Evolutionary conservation across 2,888 invertebrate genomes (phyloP), one percentile per base, ranked within the genome.

Genomic region (Choristoneura rosaceana): DNA sequence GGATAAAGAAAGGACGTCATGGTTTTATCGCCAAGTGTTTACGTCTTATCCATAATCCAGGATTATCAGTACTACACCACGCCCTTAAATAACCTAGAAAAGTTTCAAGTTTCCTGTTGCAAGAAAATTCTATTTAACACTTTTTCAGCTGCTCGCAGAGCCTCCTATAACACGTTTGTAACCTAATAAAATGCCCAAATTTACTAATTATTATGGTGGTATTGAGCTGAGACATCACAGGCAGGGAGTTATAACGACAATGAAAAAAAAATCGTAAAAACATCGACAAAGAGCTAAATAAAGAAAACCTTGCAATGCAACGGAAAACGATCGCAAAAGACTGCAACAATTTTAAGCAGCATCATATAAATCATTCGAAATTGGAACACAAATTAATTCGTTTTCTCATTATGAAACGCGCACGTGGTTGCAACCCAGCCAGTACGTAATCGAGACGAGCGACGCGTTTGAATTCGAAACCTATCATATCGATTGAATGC

Each of bases 21-120:
- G 47, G 34, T 45, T 8, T 38, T 50, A 50, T 50, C 60, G n/a
- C 3, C 8, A n/a, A 43, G 9, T 15, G 15, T 38, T 59, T 59
- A 50, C 34, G 33, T 59, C 45, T 55, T 69, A 63, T 69, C 69
- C 33, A 69, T n/a, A 59, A 59, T 55, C 55, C 55, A 17, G 55
- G 25, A 12, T 55, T 25, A 25, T 25, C 25, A 25, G 4, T 55
- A 25, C 25, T 25, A 55, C 25, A 55, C 25, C 55, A 25, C 55
- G 55, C 55, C 55, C 34, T 62, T 62, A 43, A 25, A 5, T 47
- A 12, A 5, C n/a, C n/a, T 47, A n/a, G n/a, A n/a, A n/a, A n/a
- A n/a, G n/a, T n/a, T n/a, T n/a, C n/a, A n/a, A n/a, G n/a, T n/a
- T n/a, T n/a, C 47, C 4, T n/a, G 47, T n/a, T 47, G n/a, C 47